Percentiles rank a stretch among this genome's conserved stretches.
phyloP scores from a whole-genome alignment of 92 coral and sea anemone genomes.

The Phymanthus crucifer region DNA sequence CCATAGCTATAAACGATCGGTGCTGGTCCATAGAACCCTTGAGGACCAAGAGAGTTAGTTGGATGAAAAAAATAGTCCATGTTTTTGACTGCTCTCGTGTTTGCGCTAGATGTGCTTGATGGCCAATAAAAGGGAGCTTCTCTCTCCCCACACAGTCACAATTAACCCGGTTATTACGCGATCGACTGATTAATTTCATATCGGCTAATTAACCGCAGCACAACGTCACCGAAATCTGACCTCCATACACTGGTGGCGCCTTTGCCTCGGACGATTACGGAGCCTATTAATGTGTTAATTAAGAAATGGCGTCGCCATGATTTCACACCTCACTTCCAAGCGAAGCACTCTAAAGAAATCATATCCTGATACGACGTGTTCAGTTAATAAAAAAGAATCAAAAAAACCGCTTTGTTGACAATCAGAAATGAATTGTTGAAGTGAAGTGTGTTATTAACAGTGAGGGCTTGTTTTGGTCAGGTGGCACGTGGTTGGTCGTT shows the following conservation, averaged over 20 bases:
- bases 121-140: conserved; percentile 27
- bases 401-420: conserved; percentile 8
- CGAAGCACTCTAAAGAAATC: conserved; percentile 20
- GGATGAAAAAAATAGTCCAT: conserved; percentile 62
- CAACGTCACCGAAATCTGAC: conserved; percentile 69
- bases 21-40: conserved; percentile 53
- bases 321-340: conserved; percentile 57
- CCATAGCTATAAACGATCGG: conserved; percentile 64
- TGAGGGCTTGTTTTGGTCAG: conserved; percentile 20
- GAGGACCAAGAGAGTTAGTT: conserved; percentile 34
- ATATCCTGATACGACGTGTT: conserved; percentile 22
- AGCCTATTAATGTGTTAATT: conserved; percentile 45
- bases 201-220: conserved; percentile 69
- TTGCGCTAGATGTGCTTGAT: neutral
- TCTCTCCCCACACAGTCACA: conserved; percentile 21
- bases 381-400: conserved; percentile 16
- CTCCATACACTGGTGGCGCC: conserved; percentile 75
- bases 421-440: conserved; percentile 12
- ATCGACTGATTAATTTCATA: conserved; percentile 56
- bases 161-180: conserved; percentile 53
- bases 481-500: conserved; percentile 24
- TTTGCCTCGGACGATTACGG: conserved; percentile 25
- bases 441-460: conserved; percentile 12
- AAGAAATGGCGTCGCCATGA: conserved; percentile 53
- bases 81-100: neutral